Evolutionary conservation across 2,113 vertebrate genomes (phyloP).

Genomic region (Zingel zingel): DNA sequence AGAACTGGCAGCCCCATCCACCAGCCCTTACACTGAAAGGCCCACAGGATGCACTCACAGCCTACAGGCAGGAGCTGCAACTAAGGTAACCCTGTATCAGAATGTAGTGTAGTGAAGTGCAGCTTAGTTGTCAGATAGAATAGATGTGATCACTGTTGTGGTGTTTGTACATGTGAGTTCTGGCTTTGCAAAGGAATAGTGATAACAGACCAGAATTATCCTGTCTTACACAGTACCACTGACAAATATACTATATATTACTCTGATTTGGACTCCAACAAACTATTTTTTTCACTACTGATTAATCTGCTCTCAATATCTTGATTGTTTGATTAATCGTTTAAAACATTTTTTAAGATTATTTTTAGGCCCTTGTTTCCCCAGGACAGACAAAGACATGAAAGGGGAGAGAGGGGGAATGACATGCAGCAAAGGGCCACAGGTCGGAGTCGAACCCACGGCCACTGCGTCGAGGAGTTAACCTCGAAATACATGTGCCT

Average conservation of each 20-base stretch:
- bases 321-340: neutral
- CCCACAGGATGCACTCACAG: slow-evolving; percentile 69
- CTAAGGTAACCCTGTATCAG: slow-evolving; percentile 70
- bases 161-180: neutral
- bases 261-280: neutral
- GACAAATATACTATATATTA: neutral
- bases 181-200: neutral
- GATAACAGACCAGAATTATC: neutral
- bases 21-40: slow-evolving; percentile 68
- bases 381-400: no score
- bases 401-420: no score
- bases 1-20: slow-evolving; percentile 76
- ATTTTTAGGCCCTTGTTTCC: no score
- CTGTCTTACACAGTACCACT: neutral
- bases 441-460: no score
- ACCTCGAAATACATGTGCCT: no score
- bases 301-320: neutral
- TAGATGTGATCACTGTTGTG: slow-evolving; percentile 14
- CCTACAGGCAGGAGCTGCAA: slow-evolving; percentile 62
- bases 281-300: neutral
- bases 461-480: no score
- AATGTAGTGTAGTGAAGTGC: neutral
- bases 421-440: no score
- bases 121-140: slow-evolving; percentile 17
- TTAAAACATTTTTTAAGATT: neutral